Conservation (phyloP, 92 coral and sea anemone genomes). For the Chrysogorgia sp. region DNA sequence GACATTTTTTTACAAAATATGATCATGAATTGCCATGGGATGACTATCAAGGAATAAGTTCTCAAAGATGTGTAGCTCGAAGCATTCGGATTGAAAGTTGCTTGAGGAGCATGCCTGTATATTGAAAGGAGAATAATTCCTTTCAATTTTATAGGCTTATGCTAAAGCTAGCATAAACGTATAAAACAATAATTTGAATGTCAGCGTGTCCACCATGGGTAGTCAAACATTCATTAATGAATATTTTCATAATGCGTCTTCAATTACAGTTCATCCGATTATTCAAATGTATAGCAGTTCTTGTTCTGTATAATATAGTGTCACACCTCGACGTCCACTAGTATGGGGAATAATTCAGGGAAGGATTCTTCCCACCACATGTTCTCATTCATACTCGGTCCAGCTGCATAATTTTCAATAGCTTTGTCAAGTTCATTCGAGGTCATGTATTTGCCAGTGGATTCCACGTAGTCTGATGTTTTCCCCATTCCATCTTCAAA, state of each 20-base stretch:
- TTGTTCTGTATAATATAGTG: neutral
- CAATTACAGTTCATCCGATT: neutral
- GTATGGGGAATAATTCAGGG: constrained; percentile 89
- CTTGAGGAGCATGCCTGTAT: too few species aligned
- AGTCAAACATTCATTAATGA: too few species aligned
- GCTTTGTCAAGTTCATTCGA: constrained; percentile 38
- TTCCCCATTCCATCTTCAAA: constrained; percentile 35
- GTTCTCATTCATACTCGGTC: constrained; percentile 45
- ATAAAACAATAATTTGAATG: too few species aligned
- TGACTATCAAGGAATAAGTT: too few species aligned
- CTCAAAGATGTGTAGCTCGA: too few species aligned
- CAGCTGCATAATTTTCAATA: constrained; percentile 44
- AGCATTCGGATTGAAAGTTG: too few species aligned
- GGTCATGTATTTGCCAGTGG: constrained; percentile 37
- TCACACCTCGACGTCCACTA: constrained; percentile 21
- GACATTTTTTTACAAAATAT: too few species aligned
- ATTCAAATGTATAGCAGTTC: neutral
- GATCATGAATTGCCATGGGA: too few species aligned
- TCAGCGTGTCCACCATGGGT: too few species aligned
- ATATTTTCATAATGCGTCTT: neutral
- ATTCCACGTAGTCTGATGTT: constrained; percentile 35
- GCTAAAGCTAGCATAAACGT: too few species aligned
- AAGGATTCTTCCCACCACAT: constrained; percentile 99
- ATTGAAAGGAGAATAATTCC: too few species aligned
- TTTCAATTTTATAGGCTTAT: too few species aligned